Percentiles rank a stretch among this genome's conserved stretches.
Conservation (phyloP, 53 echinoderm and acorn worm genomes). For the Apostichopus leukothele region DNA sequence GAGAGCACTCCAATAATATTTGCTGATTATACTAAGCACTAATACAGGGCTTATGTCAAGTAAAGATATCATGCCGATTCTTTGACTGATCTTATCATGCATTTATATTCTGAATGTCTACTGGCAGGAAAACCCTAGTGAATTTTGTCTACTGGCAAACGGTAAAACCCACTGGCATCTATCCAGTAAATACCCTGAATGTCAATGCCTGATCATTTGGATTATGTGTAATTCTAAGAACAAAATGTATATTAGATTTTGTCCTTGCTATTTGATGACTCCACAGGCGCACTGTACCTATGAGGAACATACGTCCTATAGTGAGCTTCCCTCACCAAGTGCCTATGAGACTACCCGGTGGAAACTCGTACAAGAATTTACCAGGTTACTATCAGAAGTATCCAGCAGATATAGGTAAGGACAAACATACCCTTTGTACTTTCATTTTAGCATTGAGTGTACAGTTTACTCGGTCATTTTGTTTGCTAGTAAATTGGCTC, state of each 20-base stretch:
- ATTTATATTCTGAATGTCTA: too few species aligned
- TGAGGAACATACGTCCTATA: constrained; percentile 82
- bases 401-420: constrained; percentile 42
- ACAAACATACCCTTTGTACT: background rate
- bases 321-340: constrained; percentile 41
- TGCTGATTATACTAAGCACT: too few species aligned
- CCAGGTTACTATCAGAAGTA: constrained; percentile 81
- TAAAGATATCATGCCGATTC: too few species aligned
- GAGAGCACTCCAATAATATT: too few species aligned
- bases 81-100: too few species aligned
- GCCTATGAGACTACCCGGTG: constrained; percentile 64
- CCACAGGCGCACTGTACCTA: constrained; percentile 77
- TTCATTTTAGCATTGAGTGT: background rate
- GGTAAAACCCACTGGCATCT: too few species aligned
- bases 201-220: too few species aligned
- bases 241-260: background rate
- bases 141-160: too few species aligned
- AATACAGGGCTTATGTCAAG: too few species aligned
- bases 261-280: background rate
- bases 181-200: too few species aligned
- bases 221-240: background rate
- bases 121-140: too few species aligned
- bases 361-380: constrained; percentile 69
- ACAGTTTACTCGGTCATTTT: background rate
- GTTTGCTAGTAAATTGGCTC: background rate